Percentiles rank a stretch among this genome's conserved stretches.
Evolutionary conservation across 1,140 invertebrate species (phyloP).

Genomic region (Cyclargus thomasi): DNA sequence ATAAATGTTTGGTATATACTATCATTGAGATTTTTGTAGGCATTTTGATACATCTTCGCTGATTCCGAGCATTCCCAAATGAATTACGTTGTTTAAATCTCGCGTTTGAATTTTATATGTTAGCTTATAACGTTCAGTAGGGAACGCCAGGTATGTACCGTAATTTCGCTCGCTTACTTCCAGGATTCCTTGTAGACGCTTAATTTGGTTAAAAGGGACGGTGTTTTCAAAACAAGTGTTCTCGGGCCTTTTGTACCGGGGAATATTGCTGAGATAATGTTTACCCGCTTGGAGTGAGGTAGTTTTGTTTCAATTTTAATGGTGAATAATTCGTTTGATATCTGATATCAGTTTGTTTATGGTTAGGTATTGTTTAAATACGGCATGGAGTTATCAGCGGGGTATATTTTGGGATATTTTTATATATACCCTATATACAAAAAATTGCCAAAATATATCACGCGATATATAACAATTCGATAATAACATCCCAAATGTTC

Average conservation of each 20-base stretch:
- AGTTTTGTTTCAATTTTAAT: not conserved
- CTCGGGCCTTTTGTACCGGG: slow-evolving; percentile 6
- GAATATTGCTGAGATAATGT: slow-evolving; percentile 16
- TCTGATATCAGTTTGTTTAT: not conserved
- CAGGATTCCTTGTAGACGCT: slow-evolving; percentile 32
- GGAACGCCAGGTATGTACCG: slow-evolving; percentile 31
- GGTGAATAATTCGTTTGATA: not conserved
- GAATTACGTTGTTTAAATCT: not conserved
- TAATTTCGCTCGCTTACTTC: slow-evolving; percentile 31
- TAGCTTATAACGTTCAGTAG: slow-evolving; percentile 18
- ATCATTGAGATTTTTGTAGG: too few species aligned
- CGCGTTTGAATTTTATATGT: slow-evolving; percentile 31
- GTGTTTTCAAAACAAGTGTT: slow-evolving; percentile 32
- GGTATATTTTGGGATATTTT: too few species aligned
- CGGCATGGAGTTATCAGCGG: not conserved
- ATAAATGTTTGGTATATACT: too few species aligned
- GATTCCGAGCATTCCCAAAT: not conserved
- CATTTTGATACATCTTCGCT: too few species aligned
- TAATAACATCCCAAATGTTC: too few species aligned
- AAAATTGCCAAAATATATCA: too few species aligned
- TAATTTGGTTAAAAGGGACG: slow-evolving; percentile 36
- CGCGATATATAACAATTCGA: too few species aligned
- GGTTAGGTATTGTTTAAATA: not conserved
- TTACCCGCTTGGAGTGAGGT: not conserved
- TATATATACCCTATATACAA: too few species aligned